These are phyloP conservation scores for Meda fulgida DNA, from an alignment of 2,797 vertebrate genomes.

Conservation along the genomic window DNA sequence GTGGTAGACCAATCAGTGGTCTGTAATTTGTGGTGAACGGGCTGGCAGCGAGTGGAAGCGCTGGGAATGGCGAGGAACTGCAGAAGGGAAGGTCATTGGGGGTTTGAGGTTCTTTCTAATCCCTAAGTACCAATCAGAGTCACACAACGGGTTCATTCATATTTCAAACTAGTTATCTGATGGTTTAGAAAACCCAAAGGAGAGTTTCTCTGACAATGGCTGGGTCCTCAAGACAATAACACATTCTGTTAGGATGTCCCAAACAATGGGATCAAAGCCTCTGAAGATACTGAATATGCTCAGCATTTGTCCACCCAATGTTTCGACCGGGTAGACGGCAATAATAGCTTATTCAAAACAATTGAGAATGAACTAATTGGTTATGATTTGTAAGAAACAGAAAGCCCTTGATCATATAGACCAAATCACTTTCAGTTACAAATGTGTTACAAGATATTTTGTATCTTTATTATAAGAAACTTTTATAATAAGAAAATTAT, in stretches of 20 bases:
- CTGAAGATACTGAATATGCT: neutral
- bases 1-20: conserved; percentile 69
- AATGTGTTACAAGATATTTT: neutral
- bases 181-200: neutral
- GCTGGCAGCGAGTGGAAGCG: conserved; percentile 59
- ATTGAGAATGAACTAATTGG: neutral
- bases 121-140: conserved; percentile 37
- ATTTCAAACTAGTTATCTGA: conserved; percentile 21
- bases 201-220: conserved; percentile 8
- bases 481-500: neutral
- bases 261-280: conserved; percentile 14
- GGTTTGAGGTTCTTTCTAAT: conserved; percentile 39
- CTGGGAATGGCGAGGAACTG: conserved; percentile 23
- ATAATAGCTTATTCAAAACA: conserved; percentile 23
- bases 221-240: conserved; percentile 19
- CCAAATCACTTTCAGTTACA: neutral
- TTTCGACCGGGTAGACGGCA: neutral
- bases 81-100: conserved; percentile 23
- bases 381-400: conserved; percentile 16
- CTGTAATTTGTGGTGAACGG: conserved; percentile 70
- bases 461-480: neutral
- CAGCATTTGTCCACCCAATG: neutral
- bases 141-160: conserved; percentile 37
- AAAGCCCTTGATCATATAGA: neutral
- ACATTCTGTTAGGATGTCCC: neutral